Conservation (phyloP, 1,140 invertebrate genomes). For the Dysdera silvatica region DNA sequence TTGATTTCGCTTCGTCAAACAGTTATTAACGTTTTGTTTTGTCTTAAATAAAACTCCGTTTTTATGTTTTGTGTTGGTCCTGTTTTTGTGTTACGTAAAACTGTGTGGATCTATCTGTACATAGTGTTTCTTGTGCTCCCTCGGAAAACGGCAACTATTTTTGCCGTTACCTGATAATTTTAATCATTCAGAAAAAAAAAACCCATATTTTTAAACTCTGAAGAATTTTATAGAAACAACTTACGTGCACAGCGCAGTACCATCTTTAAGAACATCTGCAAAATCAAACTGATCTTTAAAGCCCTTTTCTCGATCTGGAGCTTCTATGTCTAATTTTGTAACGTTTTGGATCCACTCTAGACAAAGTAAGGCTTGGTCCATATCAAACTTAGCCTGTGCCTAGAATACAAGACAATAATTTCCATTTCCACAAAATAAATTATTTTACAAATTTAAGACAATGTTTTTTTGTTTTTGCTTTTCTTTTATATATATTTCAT, state of each 20-base stretch:
- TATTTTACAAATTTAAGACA: neutral
- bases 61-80: no score
- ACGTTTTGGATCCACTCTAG: constrained; percentile 49
- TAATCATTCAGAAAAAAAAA: neutral
- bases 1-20: no score
- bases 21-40: no score
- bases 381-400: constrained; percentile 51
- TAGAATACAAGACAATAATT: constrained; percentile 30
- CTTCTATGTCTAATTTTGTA: constrained; percentile 41
- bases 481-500: neutral
- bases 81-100: no score
- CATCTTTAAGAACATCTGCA: constrained; percentile 49
- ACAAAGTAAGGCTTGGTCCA: constrained; percentile 48
- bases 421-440: neutral
- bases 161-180: neutral
- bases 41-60: no score
- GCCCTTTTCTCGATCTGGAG: constrained; percentile 39
- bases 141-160: no score
- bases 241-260: constrained; percentile 50
- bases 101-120: no score
- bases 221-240: constrained; percentile 27
- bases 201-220: neutral
- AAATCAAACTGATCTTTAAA: constrained; percentile 47
- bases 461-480: neutral
- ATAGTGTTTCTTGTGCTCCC: no score